Conservation (phyloP, 1,140 invertebrate species). For the Cryptotermes secundus region DNA sequence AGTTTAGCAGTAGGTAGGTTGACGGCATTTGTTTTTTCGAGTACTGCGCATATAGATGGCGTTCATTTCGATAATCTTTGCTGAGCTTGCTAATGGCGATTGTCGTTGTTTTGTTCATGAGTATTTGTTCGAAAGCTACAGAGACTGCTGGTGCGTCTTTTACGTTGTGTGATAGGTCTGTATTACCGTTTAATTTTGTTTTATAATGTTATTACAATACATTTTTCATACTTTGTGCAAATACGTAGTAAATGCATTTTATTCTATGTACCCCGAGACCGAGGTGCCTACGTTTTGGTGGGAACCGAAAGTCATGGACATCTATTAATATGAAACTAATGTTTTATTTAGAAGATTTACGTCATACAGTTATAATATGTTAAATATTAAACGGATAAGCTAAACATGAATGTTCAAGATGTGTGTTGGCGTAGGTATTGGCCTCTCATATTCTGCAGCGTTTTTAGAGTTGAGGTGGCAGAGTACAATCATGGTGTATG, state of each 20-base stretch:
- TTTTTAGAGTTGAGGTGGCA: not conserved
- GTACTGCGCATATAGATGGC: not conserved
- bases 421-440: not conserved
- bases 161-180: not conserved
- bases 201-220: not conserved
- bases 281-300: not conserved
- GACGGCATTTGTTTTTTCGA: not conserved
- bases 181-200: not conserved
- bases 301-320: not conserved
- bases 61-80: not conserved
- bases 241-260: not conserved
- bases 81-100: slow-evolving; percentile 10
- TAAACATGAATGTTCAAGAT: not conserved
- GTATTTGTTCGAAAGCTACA: not conserved
- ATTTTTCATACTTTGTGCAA: not conserved
- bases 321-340: not conserved
- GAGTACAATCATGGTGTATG: not conserved
- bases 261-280: not conserved
- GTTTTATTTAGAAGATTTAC: not conserved
- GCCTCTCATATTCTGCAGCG: too few relatives aligned
- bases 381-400: not conserved
- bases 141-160: not conserved
- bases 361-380: not conserved
- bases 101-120: slow-evolving; percentile 5
- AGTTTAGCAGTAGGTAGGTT: too few relatives aligned